Base-by-base conservation (phyloP, 2,888 invertebrate species). In the Agrilus cyanescens region DNA sequence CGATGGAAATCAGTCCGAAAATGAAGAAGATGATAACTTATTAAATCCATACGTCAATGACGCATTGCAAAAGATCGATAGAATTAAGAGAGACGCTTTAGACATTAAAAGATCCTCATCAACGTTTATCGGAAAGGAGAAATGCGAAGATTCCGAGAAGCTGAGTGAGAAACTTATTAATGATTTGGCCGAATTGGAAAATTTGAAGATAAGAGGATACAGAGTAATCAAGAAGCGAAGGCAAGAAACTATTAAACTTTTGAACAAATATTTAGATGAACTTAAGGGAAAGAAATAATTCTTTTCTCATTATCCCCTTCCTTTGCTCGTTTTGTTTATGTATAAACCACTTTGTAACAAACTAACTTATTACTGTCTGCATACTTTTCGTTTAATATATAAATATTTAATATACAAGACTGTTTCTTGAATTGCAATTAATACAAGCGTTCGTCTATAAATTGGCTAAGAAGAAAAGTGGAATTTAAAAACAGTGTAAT, bases 221-320 rank as follows among this genome's bases (percentile, higher is more conserved):
- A 31, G 20, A 20, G 7, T 32, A 8, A 14, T 41, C 3, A 37
- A 14, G 16, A 41, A 41, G 32, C 30, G 31, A 14, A 41, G 37
- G 20, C 35, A 41, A 18, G 35, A 35, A 18, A 20, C 37, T 10
- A 13, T 41, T 8, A 25, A 35, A 10, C 32, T 37, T 16, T 29
- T 37, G 6, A 35, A 41, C 1, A 41, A 41, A 20, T n/a, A 18
- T 14, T 37, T 36, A 16, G 41, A 41, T 12, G 41, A 41, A n/a
- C 14, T 41, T 35, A 41, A 41, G 10, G 14, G 14, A n/a, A 37
- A 37, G 12, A 25, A 25, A 25, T 25, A 25, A 25, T 10, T 10
- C 3, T 25, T 10, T 25, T 4, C 25, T 25, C 10, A 10, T 25
- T 25, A 10, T 25, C 25, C 4, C 10, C 7, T 20, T 20, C 4